Conservation (phyloP, 2,888 invertebrate species). For the Invenusta paracnida region DNA sequence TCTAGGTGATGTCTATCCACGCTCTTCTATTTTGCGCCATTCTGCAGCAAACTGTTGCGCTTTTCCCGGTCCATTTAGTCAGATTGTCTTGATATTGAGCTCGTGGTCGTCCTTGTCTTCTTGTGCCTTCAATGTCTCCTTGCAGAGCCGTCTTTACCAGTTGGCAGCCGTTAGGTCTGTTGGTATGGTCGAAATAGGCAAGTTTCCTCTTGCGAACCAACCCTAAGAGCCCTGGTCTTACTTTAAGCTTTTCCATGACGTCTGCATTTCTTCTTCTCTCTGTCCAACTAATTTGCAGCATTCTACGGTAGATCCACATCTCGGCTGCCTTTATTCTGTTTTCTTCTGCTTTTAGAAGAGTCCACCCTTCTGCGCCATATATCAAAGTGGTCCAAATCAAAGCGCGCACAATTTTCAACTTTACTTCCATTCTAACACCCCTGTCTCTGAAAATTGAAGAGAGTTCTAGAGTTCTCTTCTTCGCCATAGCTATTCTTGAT, state of each 20-base stretch:
- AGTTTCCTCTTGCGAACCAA: neutral
- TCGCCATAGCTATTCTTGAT: conserved; percentile 1
- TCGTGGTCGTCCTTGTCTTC: neutral
- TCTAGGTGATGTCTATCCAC: neutral
- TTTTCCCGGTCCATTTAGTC: neutral
- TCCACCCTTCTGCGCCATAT: neutral
- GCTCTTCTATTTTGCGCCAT: neutral
- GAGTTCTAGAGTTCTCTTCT: conserved; percentile 1
- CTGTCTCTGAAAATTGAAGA: neutral
- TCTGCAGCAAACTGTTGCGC: neutral
- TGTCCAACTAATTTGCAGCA: conserved; percentile 20
- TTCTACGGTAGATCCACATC: conserved; percentile 9
- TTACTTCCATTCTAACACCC: conserved; percentile 1
- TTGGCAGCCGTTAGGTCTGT: neutral
- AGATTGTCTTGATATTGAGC: neutral
- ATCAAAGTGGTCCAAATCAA: neutral
- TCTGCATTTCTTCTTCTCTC: neutral
- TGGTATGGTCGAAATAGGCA: neutral
- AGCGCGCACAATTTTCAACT: conserved; percentile 6
- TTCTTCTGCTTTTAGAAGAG: conserved; percentile 17
- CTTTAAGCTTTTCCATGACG: neutral
- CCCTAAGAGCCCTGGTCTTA: neutral
- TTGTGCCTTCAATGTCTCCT: neutral
- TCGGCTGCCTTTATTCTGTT: neutral
- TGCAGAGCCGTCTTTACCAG: neutral